Evolutionary conservation across 2,113 vertebrate genomes (phyloP).

Genomic region (Sceloporus tristichus): DNA sequence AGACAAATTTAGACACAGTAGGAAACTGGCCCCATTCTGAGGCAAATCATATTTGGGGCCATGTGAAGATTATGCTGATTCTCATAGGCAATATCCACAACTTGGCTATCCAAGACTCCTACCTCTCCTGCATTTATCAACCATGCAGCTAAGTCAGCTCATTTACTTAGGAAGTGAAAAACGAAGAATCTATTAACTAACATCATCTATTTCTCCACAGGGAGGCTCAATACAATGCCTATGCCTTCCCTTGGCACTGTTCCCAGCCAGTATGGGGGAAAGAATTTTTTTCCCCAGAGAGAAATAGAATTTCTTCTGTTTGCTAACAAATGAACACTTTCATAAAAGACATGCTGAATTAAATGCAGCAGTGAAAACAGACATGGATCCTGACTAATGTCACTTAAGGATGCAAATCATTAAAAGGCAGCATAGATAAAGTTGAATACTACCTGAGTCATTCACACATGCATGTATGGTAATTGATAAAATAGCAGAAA

Average conservation of each 20-base stretch:
- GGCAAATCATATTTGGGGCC: neutral
- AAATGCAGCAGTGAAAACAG: constrained; percentile 43
- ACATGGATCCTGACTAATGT: neutral
- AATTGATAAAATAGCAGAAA: neutral
- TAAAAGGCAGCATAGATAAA: rapidly evolving
- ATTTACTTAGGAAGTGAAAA: constrained; percentile 54
- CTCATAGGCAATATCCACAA: constrained; percentile 29
- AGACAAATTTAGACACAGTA: neutral
- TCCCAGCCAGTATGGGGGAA: constrained; percentile 20
- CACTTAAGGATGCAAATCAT: neutral
- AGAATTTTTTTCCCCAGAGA: constrained; percentile 53
- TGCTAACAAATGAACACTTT: constrained; percentile 59
- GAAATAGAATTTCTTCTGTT: constrained; percentile 57
- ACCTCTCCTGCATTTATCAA: constrained; percentile 19
- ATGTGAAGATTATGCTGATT: constrained; percentile 9
- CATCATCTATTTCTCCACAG: constrained; percentile 51
- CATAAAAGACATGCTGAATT: constrained; percentile 54
- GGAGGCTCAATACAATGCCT: constrained; percentile 37
- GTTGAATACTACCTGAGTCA: neutral
- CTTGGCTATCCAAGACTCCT: constrained; percentile 1
- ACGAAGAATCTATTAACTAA: constrained; percentile 46
- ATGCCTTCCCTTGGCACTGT: constrained; percentile 50
- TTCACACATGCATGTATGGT: neutral
- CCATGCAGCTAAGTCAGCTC: constrained; percentile 34
- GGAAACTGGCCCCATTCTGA: neutral